Evolutionary conservation across 1,140 invertebrate genomes (phyloP).

Genomic region (Drosophila asahinai): DNA sequence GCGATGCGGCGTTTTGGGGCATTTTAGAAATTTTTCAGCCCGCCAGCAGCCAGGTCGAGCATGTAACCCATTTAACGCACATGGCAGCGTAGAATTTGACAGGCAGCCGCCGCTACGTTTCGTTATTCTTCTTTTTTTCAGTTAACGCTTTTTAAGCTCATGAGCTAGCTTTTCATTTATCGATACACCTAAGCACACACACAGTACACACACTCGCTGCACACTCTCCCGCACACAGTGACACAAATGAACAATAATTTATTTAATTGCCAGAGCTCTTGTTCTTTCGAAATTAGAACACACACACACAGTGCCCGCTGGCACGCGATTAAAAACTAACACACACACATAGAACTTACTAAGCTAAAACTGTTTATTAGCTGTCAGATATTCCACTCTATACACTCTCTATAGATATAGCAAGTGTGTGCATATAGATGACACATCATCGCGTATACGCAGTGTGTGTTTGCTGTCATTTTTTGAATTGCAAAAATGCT

Average conservation of each 20-base stretch:
- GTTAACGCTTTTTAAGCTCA: slow-evolving; percentile 73
- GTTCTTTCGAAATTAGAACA: slow-evolving; percentile 64
- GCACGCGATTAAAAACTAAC: slow-evolving; percentile 54
- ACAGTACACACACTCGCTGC: slow-evolving; percentile 19
- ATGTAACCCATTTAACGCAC: slow-evolving; percentile 73
- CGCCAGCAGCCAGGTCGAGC: slow-evolving; percentile 28
- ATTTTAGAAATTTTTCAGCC: slow-evolving; percentile 57
- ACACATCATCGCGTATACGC: slow-evolving; percentile 50
- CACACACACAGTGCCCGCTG: slow-evolving; percentile 5
- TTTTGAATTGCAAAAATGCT: slow-evolving; percentile 15
- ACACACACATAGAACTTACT: slow-evolving; percentile 29
- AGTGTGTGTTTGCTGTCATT: slow-evolving; percentile 7
- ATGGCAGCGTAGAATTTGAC: slow-evolving; percentile 33
- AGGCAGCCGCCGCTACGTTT: slow-evolving; percentile 15
- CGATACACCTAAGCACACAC: slow-evolving; percentile 62
- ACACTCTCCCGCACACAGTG: slow-evolving; percentile 14
- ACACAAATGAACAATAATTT: slow-evolving; percentile 77
- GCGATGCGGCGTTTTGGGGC: slow-evolving; percentile 27
- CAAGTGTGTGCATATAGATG: slow-evolving; percentile 24
- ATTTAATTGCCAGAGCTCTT: slow-evolving; percentile 75
- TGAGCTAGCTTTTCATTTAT: slow-evolving; percentile 60
- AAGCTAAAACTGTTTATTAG: slow-evolving; percentile 41
- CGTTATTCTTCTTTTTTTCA: slow-evolving; percentile 44
- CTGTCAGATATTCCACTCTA: slow-evolving; percentile 31
- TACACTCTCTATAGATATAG: slow-evolving; percentile 10